These are phyloP conservation scores for Australoheros facetus DNA, from an alignment of 2,797 vertebrate genomes.

Conservation along the genomic window DNA sequence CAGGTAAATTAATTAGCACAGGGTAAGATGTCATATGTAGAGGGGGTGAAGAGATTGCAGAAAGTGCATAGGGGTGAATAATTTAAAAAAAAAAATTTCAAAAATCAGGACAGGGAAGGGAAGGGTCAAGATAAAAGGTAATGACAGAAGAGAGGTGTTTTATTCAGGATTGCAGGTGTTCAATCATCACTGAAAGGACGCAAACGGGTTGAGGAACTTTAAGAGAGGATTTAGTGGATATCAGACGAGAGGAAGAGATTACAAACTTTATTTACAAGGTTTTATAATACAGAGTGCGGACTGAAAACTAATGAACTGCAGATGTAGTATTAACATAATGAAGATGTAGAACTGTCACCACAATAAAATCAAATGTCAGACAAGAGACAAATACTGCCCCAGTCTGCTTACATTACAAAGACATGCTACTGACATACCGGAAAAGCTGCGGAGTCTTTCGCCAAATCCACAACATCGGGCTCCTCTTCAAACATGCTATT, in stretches of 20 bases:
- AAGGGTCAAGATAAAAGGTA: not conserved
- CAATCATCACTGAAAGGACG: not conserved
- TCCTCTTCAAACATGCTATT: conserved; percentile 99
- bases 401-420: not conserved
- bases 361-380: not conserved
- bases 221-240: not conserved
- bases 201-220: not conserved
- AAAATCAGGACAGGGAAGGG: not conserved
- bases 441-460: conserved; percentile 89
- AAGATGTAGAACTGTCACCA: not conserved
- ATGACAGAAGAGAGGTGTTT: not conserved
- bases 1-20: conserved; percentile 9
- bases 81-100: not conserved
- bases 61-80: not conserved
- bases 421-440: conserved; percentile 67
- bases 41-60: not conserved
- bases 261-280: not conserved
- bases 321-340: not conserved
- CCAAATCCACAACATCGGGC: conserved; percentile 94
- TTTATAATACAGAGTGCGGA: not conserved
- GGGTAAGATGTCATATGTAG: not conserved
- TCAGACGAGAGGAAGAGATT: not conserved
- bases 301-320: not conserved
- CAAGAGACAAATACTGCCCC: not conserved
- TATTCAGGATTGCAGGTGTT: not conserved